Evolutionary conservation across 2,888 invertebrate species (phyloP), one percentile per base, ranked within the genome.

Genomic region (Harpalus rubripes): DNA sequence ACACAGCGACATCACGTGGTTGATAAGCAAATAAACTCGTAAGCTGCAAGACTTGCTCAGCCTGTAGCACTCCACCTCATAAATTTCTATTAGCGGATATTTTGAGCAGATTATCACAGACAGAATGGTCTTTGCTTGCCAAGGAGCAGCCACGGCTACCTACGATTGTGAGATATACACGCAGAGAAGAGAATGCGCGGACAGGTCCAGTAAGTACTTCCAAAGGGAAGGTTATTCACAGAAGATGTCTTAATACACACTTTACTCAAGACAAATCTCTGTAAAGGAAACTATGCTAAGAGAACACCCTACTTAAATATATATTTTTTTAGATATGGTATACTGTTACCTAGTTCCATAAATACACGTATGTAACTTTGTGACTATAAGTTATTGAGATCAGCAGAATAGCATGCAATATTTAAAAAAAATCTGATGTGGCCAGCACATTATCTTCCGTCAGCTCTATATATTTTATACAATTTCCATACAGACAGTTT

Each of bases 61-160:
- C 79, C 79, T 41, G 79, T 59, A 61, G 79, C 79, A 61, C 41
- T 41, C 41, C 32, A 32, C 39, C 61, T 79, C 79, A 79, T 79
- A 61, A 79, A 79, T 79, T 79, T 79, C 79, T 79, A 79, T 79
- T 79, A 79, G 59, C 39, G 32, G 79, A 79, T 79, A 79, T 79
- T 79, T 79, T 61, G 59, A 79, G 32, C 59, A 79, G 79, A 79
- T 79, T 79, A 79, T 79, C 79, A 32, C 59, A 59, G 39, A 32
- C 39, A 61, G 59, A 32, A 15, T 32, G 39, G 39, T 59, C 61
- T 61, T 61, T 79, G 79, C 79, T 79, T 59, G 18, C 58, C 61
- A 61, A 59, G 79, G n/a, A 79, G 79, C 72, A 44, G 18, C 18
- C 72, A 74, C 8, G 22, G 44, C 72, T 74, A 52, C 72, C 72